Conservation (phyloP, 2,113 vertebrate genomes). For the Onychorhynchus coronatus region DNA sequence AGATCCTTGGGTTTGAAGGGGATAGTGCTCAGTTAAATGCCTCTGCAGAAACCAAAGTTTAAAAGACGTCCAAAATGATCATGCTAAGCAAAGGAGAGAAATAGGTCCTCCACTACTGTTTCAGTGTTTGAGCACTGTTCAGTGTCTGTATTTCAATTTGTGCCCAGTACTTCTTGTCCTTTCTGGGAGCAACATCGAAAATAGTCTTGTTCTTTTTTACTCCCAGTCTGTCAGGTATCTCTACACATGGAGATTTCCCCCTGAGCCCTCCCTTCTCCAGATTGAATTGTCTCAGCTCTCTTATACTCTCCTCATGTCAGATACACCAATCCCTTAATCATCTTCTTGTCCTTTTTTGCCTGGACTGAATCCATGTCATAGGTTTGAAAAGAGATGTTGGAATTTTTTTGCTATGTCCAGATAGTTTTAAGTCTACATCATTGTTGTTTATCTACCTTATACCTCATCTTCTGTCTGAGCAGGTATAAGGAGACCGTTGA, state of each 20-base stretch:
- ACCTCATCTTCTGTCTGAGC: not conserved
- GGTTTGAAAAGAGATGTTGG: too few species aligned
- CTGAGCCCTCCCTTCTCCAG: not conserved
- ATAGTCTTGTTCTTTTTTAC: not conserved
- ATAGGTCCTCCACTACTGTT: not conserved
- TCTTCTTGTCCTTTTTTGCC: not conserved
- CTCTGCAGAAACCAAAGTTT: not conserved
- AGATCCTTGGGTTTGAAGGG: not conserved
- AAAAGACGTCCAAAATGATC: not conserved
- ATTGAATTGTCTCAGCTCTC: not conserved
- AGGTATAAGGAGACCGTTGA: not conserved
- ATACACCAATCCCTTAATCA: not conserved
- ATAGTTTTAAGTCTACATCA: not conserved
- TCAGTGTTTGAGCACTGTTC: not conserved
- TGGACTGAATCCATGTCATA: not conserved
- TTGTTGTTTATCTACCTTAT: not conserved
- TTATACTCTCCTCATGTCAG: not conserved
- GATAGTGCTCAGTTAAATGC: not conserved
- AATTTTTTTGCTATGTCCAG: too few species aligned
- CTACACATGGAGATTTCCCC: not conserved
- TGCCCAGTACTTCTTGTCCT: not conserved
- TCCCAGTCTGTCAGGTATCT: not conserved
- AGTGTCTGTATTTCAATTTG: not conserved
- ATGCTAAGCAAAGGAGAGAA: not conserved
- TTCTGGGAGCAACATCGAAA: not conserved